Percentiles rank a stretch among this genome's conserved stretches.
Evolutionary conservation across 1,140 invertebrate species (phyloP).

Genomic region (Drosophila rufa): DNA sequence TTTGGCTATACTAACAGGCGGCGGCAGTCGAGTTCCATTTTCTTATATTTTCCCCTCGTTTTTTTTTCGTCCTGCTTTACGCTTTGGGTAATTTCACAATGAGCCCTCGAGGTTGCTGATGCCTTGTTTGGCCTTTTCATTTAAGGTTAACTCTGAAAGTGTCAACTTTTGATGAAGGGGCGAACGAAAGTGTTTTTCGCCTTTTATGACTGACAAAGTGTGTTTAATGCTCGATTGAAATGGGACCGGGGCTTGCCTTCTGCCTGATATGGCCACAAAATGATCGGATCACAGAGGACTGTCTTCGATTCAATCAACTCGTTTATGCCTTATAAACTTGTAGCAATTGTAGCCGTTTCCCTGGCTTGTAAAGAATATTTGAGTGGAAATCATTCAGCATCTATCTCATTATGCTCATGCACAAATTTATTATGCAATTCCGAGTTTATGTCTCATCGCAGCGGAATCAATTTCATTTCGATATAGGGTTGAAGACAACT

Average conservation of each 20-base stretch:
- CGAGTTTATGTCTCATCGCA: slow-evolving; percentile 48
- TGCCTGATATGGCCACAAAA: slow-evolving; percentile 11
- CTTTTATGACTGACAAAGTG: slow-evolving; percentile 41
- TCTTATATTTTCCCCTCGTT: slow-evolving; percentile 31
- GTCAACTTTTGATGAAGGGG: slow-evolving; percentile 68
- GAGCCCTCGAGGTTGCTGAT: slow-evolving; percentile 61
- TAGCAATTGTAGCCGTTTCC: slow-evolving; percentile 22
- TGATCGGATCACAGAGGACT: slow-evolving; percentile 4
- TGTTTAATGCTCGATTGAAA: slow-evolving; percentile 51
- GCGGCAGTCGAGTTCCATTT: slow-evolving; percentile 44
- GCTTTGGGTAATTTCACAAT: slow-evolving; percentile 73
- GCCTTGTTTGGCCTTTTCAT: slow-evolving; percentile 59
- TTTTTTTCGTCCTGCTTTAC: slow-evolving; percentile 18
- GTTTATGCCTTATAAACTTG: slow-evolving; percentile 15
- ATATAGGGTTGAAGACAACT: slow-evolving; percentile 21
- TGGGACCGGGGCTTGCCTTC: slow-evolving; percentile 7
- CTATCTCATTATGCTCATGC: slow-evolving; percentile 65
- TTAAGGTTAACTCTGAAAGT: slow-evolving; percentile 62
- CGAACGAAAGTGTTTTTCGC: slow-evolving; percentile 43
- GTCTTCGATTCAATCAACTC: slow-evolving; percentile 38
- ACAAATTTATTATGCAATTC: slow-evolving; percentile 76
- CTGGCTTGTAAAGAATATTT: background rate
- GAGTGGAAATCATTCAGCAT: slow-evolving; percentile 18
- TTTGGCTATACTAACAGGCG: slow-evolving; percentile 39
- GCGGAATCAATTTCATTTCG: slow-evolving; percentile 68